Evolutionary conservation across 2,113 vertebrate species (phyloP).

Genomic region (Corythoichthys intestinalis): DNA sequence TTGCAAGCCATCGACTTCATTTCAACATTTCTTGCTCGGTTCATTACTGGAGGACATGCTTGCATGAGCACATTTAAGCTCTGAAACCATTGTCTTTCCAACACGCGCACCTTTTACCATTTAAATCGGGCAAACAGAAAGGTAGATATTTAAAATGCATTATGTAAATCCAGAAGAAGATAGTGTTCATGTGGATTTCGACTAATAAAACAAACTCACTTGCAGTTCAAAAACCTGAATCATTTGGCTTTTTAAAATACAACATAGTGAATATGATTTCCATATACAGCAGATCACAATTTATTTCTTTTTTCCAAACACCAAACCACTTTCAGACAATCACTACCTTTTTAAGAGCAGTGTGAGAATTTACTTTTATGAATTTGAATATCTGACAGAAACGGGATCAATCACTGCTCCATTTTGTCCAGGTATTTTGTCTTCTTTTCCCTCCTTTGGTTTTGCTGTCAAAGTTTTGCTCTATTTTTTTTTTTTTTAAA

Average conservation of each 20-base stretch:
- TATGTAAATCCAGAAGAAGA: background rate
- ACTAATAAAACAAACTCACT: background rate
- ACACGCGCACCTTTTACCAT: background rate
- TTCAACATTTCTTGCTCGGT: slow-evolving; percentile 9
- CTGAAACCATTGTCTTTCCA: background rate
- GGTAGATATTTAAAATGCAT: background rate
- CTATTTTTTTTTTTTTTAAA: no score
- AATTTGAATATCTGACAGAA: background rate
- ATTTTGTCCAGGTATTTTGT: no score
- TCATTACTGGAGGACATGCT: slow-evolving; percentile 12
- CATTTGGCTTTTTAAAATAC: background rate
- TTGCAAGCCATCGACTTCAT: slow-evolving; percentile 22
- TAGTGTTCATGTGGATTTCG: background rate
- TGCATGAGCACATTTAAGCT: background rate
- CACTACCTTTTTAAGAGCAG: background rate
- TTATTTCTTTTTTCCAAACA: no score
- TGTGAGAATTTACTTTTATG: background rate
- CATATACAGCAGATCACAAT: no score
- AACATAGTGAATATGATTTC: no score
- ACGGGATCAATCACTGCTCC: background rate
- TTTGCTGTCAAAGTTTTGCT: no score
- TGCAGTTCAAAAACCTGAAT: background rate
- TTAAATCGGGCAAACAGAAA: slow-evolving; percentile 7
- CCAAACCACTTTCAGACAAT: no score
- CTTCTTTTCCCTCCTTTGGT: no score